A percentile compares a stretch with the other conserved stretches of the same genome.
phyloP scores from a whole-genome alignment of 1,140 invertebrate genomes.

The Tenebrio molitor region DNA sequence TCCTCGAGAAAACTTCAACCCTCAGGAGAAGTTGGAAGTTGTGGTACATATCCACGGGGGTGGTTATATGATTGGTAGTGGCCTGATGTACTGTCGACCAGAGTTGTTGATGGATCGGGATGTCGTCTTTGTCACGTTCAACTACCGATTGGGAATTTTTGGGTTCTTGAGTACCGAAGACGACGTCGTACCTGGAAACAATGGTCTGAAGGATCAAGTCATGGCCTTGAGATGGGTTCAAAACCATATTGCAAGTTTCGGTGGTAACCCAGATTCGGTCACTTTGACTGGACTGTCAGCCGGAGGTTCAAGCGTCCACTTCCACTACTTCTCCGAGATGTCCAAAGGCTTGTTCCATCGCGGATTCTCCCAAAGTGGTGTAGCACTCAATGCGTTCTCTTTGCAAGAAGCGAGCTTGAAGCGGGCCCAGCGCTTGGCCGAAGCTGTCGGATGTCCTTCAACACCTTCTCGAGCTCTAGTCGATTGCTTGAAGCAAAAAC shows the following conservation, averaged over 20 bases:
- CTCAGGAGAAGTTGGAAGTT: conserved; percentile 67
- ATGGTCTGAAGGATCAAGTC: conserved; percentile 75
- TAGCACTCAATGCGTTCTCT: conserved; percentile 79
- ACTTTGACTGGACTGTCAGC: conserved; percentile 70
- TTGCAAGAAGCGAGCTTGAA: conserved; percentile 75
- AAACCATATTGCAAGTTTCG: conserved; percentile 71
- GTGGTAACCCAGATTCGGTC: conserved; percentile 69
- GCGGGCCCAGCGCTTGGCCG: conserved; percentile 77
- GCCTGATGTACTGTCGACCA: conserved; percentile 68
- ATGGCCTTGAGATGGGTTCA: conserved; percentile 73
- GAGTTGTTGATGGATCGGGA: conserved; percentile 72
- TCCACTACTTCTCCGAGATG: conserved; percentile 71
- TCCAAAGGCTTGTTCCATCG: conserved; percentile 73
- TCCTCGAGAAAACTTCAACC: conserved; percentile 61
- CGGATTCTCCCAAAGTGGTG: conserved; percentile 85
- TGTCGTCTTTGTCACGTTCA: conserved; percentile 74
- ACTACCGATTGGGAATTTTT: conserved; percentile 75
- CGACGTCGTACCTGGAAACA: conserved; percentile 71
- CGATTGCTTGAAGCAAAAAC: conserved; percentile 73
- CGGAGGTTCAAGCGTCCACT: conserved; percentile 71
- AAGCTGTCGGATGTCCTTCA: conserved; percentile 78
- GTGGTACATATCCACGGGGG: conserved; percentile 74
- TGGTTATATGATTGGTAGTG: conserved; percentile 71
- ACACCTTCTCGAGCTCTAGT: conserved; percentile 72
- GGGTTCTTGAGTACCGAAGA: conserved; percentile 74